phyloP scores from a whole-genome alignment of 2,888 invertebrate genomes.

The Scaeva pyrastri region DNA sequence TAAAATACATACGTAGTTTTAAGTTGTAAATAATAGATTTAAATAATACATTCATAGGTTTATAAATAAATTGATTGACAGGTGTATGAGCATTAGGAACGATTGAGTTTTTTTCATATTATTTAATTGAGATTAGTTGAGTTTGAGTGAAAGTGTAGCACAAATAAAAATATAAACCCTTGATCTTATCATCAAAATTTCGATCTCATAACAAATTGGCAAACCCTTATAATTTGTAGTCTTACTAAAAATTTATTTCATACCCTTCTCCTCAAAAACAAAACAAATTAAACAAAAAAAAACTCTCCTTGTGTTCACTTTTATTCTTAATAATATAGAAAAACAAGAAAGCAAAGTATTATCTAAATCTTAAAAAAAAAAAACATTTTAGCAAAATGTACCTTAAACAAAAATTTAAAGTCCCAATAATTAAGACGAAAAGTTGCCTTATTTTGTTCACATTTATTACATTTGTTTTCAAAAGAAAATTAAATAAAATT shows the following conservation, averaged over 20 bases:
- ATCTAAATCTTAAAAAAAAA: constrained; percentile 59
- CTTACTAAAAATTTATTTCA: constrained; percentile 33
- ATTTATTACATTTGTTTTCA: constrained; percentile 28
- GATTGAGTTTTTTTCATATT: constrained; percentile 35
- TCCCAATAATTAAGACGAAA: constrained; percentile 72
- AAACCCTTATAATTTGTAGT: constrained; percentile 41
- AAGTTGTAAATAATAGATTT: constrained; percentile 63
- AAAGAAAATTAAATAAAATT: background rate
- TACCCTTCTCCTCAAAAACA: constrained; percentile 40
- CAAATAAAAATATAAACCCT: constrained; percentile 45
- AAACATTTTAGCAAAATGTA: constrained; percentile 73
- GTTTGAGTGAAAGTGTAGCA: constrained; percentile 71
- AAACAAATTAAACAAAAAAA: too few relatives aligned
- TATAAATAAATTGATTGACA: constrained; percentile 38
- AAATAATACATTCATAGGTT: constrained; percentile 54
- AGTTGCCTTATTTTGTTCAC: constrained; percentile 75
- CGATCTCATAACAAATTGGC: constrained; percentile 72
- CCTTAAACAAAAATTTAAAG: constrained; percentile 60
- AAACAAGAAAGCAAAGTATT: constrained; percentile 56
- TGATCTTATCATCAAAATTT: constrained; percentile 65
- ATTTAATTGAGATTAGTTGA: constrained; percentile 61
- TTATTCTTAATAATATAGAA: constrained; percentile 49
- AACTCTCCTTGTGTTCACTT: constrained; percentile 63
- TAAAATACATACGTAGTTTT: constrained; percentile 38
- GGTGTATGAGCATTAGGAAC: constrained; percentile 42